Base-by-base conservation (phyloP, 1,140 invertebrate genomes). In the Lasioglossum baleicum region DNA sequence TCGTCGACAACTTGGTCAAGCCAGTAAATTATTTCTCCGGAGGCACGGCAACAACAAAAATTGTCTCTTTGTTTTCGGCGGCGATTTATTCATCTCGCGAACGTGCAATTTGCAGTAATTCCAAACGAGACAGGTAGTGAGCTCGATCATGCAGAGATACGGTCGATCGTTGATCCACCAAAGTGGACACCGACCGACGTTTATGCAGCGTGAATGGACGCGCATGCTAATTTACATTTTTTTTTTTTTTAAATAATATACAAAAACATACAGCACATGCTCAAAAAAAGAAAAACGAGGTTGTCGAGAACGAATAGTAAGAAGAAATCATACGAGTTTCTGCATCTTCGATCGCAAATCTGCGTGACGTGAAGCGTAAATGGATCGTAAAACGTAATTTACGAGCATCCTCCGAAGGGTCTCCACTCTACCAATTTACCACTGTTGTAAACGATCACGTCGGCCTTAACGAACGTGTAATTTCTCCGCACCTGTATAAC, bases 391-490 rank as follows among this genome's bases (percentile, higher is more conserved):
- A 65, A 69, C 64, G 48, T 58, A 82, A 84, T 81, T 79, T 77
- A 83, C 83, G 83, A 88, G 88, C 84, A 91, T 90, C 82, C 89
- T 92, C 89, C 87, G 88, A 92, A 91, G 90, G 90, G 90, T 91
- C 90, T 91, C 89, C 91, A 91, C 91, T 91, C 75, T 90, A 89
- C 85, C 84, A 82, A 84, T 75, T 74, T 76, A 82, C 71, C 75
- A 74, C 79, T 72, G 67, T 77, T 61, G 71, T 79, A 75, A 81
- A 73, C 69, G 74, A 8, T 86, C 81, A 83, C 81, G 66, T 82
- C 72, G 72, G 76, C 81, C 68, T 75, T 81, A 81, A 74, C 65
- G 61, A 83, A 83, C 65, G 84, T 83, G 83, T 80, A 79, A 86
- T 86, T 81, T 83, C 84, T 86, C 77, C 69, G 73, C 74, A 69